Base-by-base conservation (phyloP, 2,113 vertebrate species). In the Triplophysa rosa region DNA sequence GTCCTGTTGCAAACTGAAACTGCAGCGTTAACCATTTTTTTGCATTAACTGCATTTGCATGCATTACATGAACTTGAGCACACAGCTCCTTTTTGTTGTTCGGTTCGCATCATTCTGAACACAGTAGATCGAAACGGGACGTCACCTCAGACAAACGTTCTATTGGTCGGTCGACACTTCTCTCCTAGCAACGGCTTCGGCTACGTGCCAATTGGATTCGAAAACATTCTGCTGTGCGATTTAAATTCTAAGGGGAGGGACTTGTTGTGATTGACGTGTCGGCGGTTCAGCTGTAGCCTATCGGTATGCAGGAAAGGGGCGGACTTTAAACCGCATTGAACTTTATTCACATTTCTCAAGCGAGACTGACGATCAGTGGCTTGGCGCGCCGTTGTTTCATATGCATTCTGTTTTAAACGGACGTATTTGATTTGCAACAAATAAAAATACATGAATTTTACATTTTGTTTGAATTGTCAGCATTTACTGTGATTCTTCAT, bases 111-210 rank as follows among this genome's bases (percentile, higher is more conserved):
- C 1, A 49, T 12, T 65, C 37, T 45, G n/a, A 17, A 37, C 63
- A 24, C 63, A 47, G 33, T 49, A 19, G 37, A 80, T 82, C 63
- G 62, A 49, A 58, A 63, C 17, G 59, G 73, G 45, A 54, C n/a
- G 37, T 72, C 78, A 67, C 2, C 52, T 42, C 24, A 49, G 5
- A 59, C 52, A 29, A 58, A 11, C 26, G 64, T 86, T 26, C 86
- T 78, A 92, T 85, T 93, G 93, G 91, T 77, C 81, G 73, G 77
- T 12, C 12, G 49, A 9, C 49, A 49, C 58, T 75, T 86, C 85
- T 85, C 86, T 91, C 90, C 85, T 90, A 91, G 91, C 89, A 93
- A 92, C 91, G 88, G 90, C 84, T 86, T 82, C 84, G 90, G 89
- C 88, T 87, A 40, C 64, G 70, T 74, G 87, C 91, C 89, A 86